phyloP scores from a whole-genome alignment of 2,888 invertebrate genomes.

The Lamproptera curius region DNA sequence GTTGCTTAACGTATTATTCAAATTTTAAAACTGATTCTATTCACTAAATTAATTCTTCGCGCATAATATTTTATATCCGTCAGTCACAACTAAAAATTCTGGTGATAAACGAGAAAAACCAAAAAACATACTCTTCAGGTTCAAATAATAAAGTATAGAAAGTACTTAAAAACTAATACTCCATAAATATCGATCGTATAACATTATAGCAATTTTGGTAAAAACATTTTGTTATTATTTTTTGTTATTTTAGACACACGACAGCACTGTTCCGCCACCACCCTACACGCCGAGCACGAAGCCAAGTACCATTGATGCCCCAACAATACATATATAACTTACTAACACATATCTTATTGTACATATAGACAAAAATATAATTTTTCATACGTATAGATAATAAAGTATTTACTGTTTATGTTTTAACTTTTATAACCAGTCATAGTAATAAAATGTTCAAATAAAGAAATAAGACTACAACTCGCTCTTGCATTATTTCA shows the following conservation, averaged over 20 bases:
- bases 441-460: too few relatives aligned
- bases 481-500: too few relatives aligned
- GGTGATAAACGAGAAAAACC: not conserved
- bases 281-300: constrained; percentile 52
- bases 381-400: not conserved
- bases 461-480: too few relatives aligned
- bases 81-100: not conserved
- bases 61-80: too few relatives aligned
- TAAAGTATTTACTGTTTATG: too few relatives aligned
- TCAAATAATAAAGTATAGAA: not conserved
- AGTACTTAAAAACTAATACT: too few relatives aligned
- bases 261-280: constrained; percentile 61
- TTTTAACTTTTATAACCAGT: too few relatives aligned
- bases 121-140: not conserved
- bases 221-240: too few relatives aligned
- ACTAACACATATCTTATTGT: constrained; percentile 7
- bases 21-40: constrained; percentile 11
- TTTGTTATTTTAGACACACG: constrained; percentile 51
- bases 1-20: constrained; percentile 28
- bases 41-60: not conserved
- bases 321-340: constrained; percentile 39
- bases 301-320: constrained; percentile 37
- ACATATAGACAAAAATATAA: constrained; percentile 9
- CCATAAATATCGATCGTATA: too few relatives aligned
- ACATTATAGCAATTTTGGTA: too few relatives aligned